Evolutionary conservation across 2,888 invertebrate species (phyloP), one percentile per base, ranked within the genome.

Genomic region (Nebria salina): DNA sequence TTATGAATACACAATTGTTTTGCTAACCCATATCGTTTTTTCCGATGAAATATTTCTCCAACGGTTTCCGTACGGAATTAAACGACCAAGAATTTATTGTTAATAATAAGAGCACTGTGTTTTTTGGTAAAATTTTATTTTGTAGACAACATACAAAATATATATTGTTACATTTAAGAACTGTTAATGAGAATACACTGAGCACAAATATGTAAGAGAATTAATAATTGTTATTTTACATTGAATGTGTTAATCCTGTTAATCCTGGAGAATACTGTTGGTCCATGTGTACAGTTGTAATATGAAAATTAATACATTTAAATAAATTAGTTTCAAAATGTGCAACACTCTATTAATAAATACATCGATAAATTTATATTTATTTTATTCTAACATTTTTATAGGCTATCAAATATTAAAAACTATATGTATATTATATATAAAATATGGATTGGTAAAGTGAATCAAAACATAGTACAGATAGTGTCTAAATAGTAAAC

Each of bases 81-180:
- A 34, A 34, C 4, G 5, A 34, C 34, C 34, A 34, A 5, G 34
- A 34, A 34, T 34, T 34, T 34, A 1, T 34, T 4, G 34, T 34
- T 4, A 34, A 34, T 34, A 34, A 34, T 34, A 34, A 34, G 34
- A 34, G 34, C 34, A 34, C 34, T 5, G 1, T 34, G 41, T 41
- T 78, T 70, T 70, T 25, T 70, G 6, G 6, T 70, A 34, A 74
- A 80, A 75, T 68, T 80, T 80, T 80, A 80, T 80, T 80, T 80
- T 80, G 79, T 80, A 80, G 75, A 80, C 70, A 70, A 34, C 54
- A 68, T 80, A 80, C 68, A 80, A 80, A 80, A 80, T 80, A 80
- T 80, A 80, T 54, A 80, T 74, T 74, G 74, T 74, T 80, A 80
- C 73, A 72, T 78, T 4, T 65, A 65, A 15, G 11, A 15, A 4